Base-by-base conservation (phyloP, 2,888 invertebrate species). In the Pterobdella sp. region DNA sequence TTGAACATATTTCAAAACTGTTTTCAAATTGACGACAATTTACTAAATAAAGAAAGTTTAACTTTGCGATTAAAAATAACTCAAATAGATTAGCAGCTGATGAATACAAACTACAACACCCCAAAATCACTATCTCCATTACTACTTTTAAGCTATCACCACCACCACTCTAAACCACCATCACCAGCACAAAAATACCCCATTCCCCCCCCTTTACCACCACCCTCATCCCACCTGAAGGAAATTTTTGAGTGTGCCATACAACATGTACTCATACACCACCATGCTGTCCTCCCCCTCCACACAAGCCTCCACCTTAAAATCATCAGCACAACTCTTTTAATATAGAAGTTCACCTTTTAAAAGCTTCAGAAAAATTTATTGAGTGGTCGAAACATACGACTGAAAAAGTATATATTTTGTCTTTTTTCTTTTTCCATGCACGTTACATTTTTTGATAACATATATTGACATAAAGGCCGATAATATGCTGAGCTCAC, bases 211-310 rank as follows among this genome's bases (percentile, higher is more conserved):
- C n/a, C n/a, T n/a, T n/a, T n/a, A n/a, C n/a, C n/a, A n/a, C n/a
- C n/a, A n/a, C 34, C 52, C n/a, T 49, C 52, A 63, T 63, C 63
- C 10, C 29, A 71, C 71, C 18, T 26, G 52, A 1, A 71, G 36
- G 71, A 71, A 63, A 52, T 63, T 56, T n/a, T 36, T 63, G 63
- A 71, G 71, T 22, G 35, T 56, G n/a, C 34, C 71, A 35, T 71
- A 34, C 35, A 34, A 36, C 60, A 56, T 60, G 63, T 49, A 71
- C 37, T 71, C 71, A 22, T 35, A 31, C 22, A 63, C 71, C 22
- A 71, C 63, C 7, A n/a, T 65, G 26, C 32, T 52, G 26, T 32
- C 56, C 3, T 32, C 56, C 1, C 7, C 35, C 14, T 2, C 7
- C 1, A 60, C 60, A 26, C 60, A 71, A 0, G 56, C 71, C 63